phyloP scores from a whole-genome alignment of 2,888 invertebrate species.

The Portevinia maculata region DNA sequence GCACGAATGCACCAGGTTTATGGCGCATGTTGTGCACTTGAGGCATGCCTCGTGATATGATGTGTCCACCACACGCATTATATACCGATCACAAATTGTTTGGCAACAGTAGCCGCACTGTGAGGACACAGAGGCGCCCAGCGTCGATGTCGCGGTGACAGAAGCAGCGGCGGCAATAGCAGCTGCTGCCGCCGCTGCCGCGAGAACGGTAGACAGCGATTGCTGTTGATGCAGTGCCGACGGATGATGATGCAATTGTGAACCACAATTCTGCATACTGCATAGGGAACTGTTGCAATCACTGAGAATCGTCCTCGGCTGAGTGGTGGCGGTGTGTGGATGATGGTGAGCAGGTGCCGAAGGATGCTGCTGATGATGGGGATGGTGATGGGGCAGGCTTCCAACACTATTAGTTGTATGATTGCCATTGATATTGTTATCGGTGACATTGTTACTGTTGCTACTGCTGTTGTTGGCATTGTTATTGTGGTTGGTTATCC shows the following conservation, averaged over 20 bases:
- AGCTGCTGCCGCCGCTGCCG: constrained; percentile 68
- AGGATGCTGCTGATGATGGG: constrained; percentile 62
- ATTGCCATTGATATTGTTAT: constrained; percentile 74
- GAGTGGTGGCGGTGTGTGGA: constrained; percentile 12
- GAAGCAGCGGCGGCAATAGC: constrained; percentile 64
- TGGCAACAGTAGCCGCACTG: constrained; percentile 88
- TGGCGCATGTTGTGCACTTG: constrained; percentile 89
- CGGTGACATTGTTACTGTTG: constrained; percentile 74
- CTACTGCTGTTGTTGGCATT: constrained; percentile 70
- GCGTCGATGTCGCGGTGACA: constrained; percentile 48
- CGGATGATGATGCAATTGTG: constrained; percentile 75
- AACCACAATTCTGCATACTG: constrained; percentile 72
- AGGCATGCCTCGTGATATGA: constrained; percentile 91
- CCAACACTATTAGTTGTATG: constrained; percentile 74
- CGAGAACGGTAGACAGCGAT: constrained; percentile 65
- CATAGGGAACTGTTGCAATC: constrained; percentile 72
- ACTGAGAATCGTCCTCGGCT: constrained; percentile 68
- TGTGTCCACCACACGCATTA: constrained; percentile 89
- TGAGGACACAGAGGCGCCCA: constrained; percentile 68
- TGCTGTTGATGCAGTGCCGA: constrained; percentile 49
- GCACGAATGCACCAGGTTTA: constrained; percentile 88
- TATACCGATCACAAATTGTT: constrained; percentile 89
- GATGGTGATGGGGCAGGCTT: constrained; percentile 62
- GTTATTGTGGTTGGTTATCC: constrained; percentile 75
- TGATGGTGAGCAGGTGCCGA: constrained; percentile 33